Base-by-base conservation (phyloP, 2,888 invertebrate genomes). In the Zhuqinia jingwanae region DNA sequence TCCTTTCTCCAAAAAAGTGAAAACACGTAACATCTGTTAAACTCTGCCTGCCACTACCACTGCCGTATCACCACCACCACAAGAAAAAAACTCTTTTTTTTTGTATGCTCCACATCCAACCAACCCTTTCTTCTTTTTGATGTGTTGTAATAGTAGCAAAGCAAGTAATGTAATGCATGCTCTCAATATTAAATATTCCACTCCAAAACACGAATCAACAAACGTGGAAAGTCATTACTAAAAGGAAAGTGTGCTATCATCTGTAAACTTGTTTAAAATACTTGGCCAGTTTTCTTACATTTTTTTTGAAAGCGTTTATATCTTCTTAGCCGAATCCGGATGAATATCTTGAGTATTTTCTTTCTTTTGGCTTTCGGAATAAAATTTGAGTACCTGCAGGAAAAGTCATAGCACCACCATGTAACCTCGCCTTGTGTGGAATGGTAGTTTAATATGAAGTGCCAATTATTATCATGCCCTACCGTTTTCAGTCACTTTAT, bases 391-490 rank as follows among this genome's bases (percentile, higher is more conserved):
- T 45, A 68, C 68, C 68, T 68, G 68, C 68, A 68, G 42, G 45
- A 68, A 20, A 42, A 75, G n/a, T n/a, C n/a, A n/a, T n/a, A n/a
- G n/a, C n/a, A n/a, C 53, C 73, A 75, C 27, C 36, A 42, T 36
- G 20, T 25, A 30, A 58, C 17, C 8, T 25, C 27, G 22, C 13
- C 42, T 53, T n/a, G n/a, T n/a, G n/a, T n/a, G n/a, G n/a, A n/a
- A n/a, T n/a, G n/a, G 76, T 36, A 76, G 76, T 56, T 76, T 76
- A 76, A 58, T 76, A 76, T 42, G 20, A 58, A 76, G 76, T 58
- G 58, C 76, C 56, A 56, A 76, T 76, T 76, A 76, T 30, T 76
- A 58, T 76, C 58, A 76, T 76, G 76, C 2, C 42, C 30, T 76
- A 56, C 56, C 76, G 42, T 76, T 76, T 76, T 56, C 56, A 56